Base-by-base conservation (phyloP, 1,140 invertebrate genomes). In the Holotrichia oblita region DNA sequence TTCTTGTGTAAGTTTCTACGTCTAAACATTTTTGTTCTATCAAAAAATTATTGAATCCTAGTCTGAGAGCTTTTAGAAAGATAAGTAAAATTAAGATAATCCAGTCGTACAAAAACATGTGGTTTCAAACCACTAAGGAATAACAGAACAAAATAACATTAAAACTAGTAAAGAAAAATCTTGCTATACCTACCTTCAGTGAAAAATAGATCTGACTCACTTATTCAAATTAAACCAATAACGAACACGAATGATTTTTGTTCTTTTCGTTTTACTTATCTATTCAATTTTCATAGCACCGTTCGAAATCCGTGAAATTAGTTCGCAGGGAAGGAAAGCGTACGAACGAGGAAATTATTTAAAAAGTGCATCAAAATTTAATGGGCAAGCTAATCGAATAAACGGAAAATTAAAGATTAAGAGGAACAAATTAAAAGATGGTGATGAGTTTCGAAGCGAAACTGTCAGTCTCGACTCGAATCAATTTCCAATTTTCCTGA, bases 371-470 rank as follows among this genome's bases (percentile, higher is more conserved):
- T 69, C 61, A 34, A 22, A 27, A 69, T 69, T 69, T 69, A 69
- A 69, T 69, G 4, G 44, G 22, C 61, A 22, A 69, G 27, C 22
- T 69, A 69, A 69, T 69, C 61, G 20, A 69, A 69, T 69, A 20
- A 69, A 69, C 61, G 61, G 22, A 69, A 69, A 74, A 74, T 74
- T 74, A 74, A 74, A 74, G 41, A 74, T 40, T 74, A 74, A 74
- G 73, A 74, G 73, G 73, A 74, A 42, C 73, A 74, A 74, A 74
- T 74, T 74, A 74, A 74, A 74, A 74, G 73, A 74, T 74, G 73
- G 73, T 74, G 73, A 74, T 74, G 73, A 74, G 41, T 74, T 74
- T 41, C 27, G 17, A 74, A 20, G 61, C 27, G 27, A 69, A 69
- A 69, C 61, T 22, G 61, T 69, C 61, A 72, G 24, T 40, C 41